Percentiles rank a stretch among this genome's conserved stretches.
Evolutionary conservation across 2,113 vertebrate genomes (phyloP).

Genomic region (Platycercus adscitus): DNA sequence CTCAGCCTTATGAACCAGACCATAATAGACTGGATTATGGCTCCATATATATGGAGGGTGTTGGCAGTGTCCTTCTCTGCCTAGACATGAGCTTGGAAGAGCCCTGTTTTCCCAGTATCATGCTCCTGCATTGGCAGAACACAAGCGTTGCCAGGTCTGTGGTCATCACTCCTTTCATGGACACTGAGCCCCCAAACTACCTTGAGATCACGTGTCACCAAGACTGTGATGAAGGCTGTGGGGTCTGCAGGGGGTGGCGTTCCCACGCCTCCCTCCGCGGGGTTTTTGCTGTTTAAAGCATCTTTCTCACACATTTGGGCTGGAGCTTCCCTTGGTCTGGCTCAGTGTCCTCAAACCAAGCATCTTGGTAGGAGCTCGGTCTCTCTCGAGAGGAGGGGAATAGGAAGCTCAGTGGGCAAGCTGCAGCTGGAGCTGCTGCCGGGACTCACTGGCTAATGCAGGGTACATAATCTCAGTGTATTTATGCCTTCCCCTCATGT

Average conservation of each 20-base stretch:
- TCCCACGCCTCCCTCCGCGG: neutral
- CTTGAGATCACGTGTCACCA: neutral
- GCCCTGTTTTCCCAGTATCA: rapidly evolving
- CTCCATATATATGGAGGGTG: neutral
- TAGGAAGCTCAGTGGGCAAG: neutral
- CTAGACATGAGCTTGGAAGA: neutral
- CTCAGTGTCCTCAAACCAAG: neutral
- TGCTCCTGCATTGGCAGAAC: rapidly evolving
- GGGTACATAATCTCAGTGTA: neutral
- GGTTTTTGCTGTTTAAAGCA: neutral
- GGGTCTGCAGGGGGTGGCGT: neutral
- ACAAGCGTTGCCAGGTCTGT: neutral
- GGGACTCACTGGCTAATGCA: neutral
- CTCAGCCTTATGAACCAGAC: neutral
- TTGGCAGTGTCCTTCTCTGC: neutral
- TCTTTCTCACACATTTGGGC: neutral
- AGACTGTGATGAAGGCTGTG: neutral
- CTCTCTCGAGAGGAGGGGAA: neutral
- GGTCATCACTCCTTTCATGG: neutral
- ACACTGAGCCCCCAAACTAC: neutral
- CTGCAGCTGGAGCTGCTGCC: neutral
- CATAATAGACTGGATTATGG: neutral
- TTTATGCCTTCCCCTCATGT: neutral
- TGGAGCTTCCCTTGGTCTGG: neutral
- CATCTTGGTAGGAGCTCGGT: rapidly evolving